Evolutionary conservation across 1,140 invertebrate genomes (phyloP).

Genomic region (Globodera rostochiensis): DNA sequence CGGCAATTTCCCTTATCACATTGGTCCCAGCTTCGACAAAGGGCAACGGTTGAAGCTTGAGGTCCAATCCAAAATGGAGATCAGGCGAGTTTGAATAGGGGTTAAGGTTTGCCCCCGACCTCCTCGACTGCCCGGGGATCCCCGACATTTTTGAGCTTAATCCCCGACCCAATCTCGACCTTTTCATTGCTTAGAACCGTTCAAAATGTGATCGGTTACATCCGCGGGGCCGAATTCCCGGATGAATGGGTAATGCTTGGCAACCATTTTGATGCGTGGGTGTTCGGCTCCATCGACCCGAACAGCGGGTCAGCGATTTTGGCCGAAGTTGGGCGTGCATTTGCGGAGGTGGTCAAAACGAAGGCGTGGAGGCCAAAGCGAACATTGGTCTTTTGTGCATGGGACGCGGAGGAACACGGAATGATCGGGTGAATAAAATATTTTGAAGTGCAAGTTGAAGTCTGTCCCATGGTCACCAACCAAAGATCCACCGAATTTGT

Average conservation of each 20-base stretch:
- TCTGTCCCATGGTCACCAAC: constrained; percentile 35
- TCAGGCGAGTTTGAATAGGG: constrained; percentile 25
- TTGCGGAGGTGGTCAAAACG: constrained; percentile 64
- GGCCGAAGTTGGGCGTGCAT: constrained; percentile 69
- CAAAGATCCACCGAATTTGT: constrained; percentile 65
- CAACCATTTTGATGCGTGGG: constrained; percentile 72
- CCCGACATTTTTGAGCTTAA: constrained; percentile 23
- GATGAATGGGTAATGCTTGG: constrained; percentile 72
- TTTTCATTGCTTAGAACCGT: constrained; percentile 46
- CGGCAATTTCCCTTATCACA: constrained; percentile 61
- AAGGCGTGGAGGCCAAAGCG: constrained; percentile 67
- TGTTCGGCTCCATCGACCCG: constrained; percentile 65
- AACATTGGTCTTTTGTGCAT: constrained; percentile 69
- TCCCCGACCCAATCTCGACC: neutral
- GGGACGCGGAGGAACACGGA: constrained; percentile 70
- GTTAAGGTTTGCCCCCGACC: constrained; percentile 3
- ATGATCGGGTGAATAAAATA: constrained; percentile 27
- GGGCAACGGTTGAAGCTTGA: constrained; percentile 45
- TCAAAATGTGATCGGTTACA: constrained; percentile 64
- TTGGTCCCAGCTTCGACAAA: constrained; percentile 45
- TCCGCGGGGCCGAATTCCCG: constrained; percentile 55
- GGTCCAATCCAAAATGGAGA: constrained; percentile 52
- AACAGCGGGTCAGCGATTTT: constrained; percentile 68
- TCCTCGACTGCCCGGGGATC: neutral
- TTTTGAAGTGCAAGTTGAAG: neutral